A percentile compares a stretch with the other conserved stretches of the same genome.
phyloP scores from a whole-genome alignment of 2,797 vertebrate species.

The Chanos chanos region DNA sequence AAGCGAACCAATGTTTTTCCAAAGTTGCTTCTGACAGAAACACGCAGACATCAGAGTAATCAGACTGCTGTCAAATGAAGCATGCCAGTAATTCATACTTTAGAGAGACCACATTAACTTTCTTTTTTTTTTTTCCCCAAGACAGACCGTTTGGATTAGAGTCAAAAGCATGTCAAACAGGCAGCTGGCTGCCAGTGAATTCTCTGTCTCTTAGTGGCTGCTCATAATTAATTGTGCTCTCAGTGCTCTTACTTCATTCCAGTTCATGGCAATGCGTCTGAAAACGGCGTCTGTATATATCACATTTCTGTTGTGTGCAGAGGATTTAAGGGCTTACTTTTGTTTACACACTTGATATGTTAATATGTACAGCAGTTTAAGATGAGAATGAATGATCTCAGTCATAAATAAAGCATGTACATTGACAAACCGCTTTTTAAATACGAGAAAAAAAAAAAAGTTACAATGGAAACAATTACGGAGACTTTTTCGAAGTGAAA shows the following conservation, averaged over 20 bases:
- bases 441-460: conserved; percentile 1
- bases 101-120: not conserved
- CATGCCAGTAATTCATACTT: conserved; percentile 11
- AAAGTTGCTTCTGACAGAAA: conserved; percentile 2
- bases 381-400: conserved; percentile 35
- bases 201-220: conserved; percentile 28
- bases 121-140: too few species aligned
- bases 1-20: conserved; percentile 26
- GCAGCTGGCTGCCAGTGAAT: conserved; percentile 29
- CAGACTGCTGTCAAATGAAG: conserved; percentile 19
- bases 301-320: conserved; percentile 10
- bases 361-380: conserved; percentile 6
- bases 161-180: conserved; percentile 38
- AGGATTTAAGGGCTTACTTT: conserved; percentile 32
- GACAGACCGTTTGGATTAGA: conserved; percentile 29
- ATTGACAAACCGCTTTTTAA: conserved; percentile 17
- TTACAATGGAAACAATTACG: conserved; percentile 47
- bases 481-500: conserved; percentile 43
- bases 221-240: conserved; percentile 29
- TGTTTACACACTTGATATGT: conserved; percentile 32
- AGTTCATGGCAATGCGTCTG: not conserved
- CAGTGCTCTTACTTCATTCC: not conserved
- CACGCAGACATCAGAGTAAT: conserved; percentile 13
- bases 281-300: conserved; percentile 1
- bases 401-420: conserved; percentile 27